Percentiles rank a stretch among this genome's conserved stretches.
Evolutionary conservation across 1,140 invertebrate genomes (phyloP).

Genomic region (Probaryconus sp.): DNA sequence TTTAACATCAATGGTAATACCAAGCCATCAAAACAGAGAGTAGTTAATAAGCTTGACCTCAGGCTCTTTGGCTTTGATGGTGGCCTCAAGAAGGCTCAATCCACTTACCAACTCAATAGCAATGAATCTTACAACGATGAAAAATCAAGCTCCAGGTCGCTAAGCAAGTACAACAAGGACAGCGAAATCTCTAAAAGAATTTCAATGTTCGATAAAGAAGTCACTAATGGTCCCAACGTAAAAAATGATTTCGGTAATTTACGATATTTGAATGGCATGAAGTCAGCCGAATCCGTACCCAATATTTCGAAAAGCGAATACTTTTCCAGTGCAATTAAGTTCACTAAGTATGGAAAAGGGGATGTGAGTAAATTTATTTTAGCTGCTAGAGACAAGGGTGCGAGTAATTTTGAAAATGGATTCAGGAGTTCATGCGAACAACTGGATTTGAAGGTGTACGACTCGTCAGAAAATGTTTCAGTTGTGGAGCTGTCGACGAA

Average conservation of each 20-base stretch:
- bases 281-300: conserved; percentile 71
- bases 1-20: conserved; percentile 38
- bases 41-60: conserved; percentile 71
- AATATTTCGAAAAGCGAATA: conserved; percentile 66
- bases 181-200: conserved; percentile 49
- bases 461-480: conserved; percentile 29
- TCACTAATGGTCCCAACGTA: conserved; percentile 12
- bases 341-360: conserved; percentile 39
- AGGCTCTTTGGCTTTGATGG: conserved; percentile 69
- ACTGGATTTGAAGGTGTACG: conserved; percentile 29
- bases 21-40: conserved; percentile 44
- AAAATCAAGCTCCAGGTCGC: conserved; percentile 41
- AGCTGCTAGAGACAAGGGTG: conserved; percentile 13
- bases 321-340: conserved; percentile 18
- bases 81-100: conserved; percentile 67
- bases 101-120: conserved; percentile 67
- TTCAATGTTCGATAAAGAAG: conserved; percentile 27
- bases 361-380: conserved; percentile 54
- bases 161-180: conserved; percentile 62
- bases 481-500: conserved; percentile 30
- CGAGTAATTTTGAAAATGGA: not conserved
- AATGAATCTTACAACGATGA: conserved; percentile 25
- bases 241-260: conserved; percentile 44
- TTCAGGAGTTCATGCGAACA: conserved; percentile 43
- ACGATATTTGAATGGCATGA: conserved; percentile 45